Percentiles rank a stretch among this genome's conserved stretches.
Evolutionary conservation across 2,113 vertebrate species (phyloP).

Genomic region (Phrynocephalus versicolor): DNA sequence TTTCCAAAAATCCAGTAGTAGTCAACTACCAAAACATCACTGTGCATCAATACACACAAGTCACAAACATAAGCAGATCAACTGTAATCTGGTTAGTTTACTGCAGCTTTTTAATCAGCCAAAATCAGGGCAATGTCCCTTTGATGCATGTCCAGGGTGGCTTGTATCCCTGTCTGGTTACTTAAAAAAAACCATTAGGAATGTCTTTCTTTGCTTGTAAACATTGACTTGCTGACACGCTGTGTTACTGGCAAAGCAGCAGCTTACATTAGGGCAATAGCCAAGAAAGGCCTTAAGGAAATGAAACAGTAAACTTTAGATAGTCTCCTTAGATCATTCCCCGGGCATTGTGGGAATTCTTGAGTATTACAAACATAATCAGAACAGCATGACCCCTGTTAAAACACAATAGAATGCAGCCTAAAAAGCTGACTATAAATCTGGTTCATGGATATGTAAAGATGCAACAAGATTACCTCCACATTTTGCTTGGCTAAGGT

Average conservation of each 20-base stretch:
- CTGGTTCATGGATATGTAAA: neutral
- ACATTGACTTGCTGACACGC: conserved; percentile 26
- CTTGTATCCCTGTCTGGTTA: conserved; percentile 31
- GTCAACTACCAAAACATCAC: neutral
- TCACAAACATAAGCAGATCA: conserved; percentile 44
- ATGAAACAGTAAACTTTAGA: neutral
- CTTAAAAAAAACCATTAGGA: conserved; percentile 26
- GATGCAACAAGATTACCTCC: neutral
- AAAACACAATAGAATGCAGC: neutral
- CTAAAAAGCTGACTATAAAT: neutral
- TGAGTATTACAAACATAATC: neutral
- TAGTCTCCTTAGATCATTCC: neutral
- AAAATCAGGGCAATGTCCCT: conserved; percentile 55
- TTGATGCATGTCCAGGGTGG: conserved; percentile 53
- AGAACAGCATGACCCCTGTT: neutral
- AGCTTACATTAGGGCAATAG: conserved; percentile 18
- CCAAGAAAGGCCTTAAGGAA: conserved; percentile 23
- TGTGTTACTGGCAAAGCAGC: conserved; percentile 32
- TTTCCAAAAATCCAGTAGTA: conserved; percentile 26
- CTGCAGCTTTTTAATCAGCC: conserved; percentile 52
- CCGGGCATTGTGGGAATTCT: neutral
- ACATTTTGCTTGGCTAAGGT: neutral
- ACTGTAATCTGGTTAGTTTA: conserved; percentile 58
- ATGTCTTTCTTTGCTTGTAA: conserved; percentile 36
- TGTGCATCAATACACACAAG: conserved; percentile 30